phyloP scores from a whole-genome alignment of 2,888 invertebrate genomes.

The Leptothorax acervorum region DNA sequence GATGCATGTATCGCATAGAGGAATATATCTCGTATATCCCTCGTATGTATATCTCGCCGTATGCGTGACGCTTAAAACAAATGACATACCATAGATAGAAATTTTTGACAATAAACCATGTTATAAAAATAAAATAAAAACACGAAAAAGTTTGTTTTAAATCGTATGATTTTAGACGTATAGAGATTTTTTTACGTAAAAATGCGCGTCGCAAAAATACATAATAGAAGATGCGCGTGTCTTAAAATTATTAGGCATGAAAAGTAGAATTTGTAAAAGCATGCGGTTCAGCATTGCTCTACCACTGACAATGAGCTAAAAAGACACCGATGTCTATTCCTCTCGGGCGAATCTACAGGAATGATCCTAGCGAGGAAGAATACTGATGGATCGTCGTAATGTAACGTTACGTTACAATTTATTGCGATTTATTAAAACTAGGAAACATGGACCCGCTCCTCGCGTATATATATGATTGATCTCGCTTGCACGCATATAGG shows the following conservation, averaged over 20 bases:
- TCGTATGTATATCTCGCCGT: neutral
- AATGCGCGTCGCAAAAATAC: no score
- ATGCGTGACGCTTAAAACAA: neutral
- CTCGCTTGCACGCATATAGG: neutral
- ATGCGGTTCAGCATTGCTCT: constrained; percentile 46
- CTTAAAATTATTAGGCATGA: neutral
- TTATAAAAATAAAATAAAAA: neutral
- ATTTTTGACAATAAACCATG: neutral
- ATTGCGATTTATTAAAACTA: neutral
- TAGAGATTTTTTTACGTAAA: no score
- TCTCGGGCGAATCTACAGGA: constrained; percentile 23
- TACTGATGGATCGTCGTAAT: neutral
- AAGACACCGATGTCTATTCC: constrained; percentile 63
- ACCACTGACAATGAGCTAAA: constrained; percentile 76
- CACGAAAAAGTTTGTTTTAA: neutral
- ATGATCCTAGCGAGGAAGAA: neutral
- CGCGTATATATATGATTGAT: neutral
- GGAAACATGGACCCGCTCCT: neutral
- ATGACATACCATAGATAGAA: neutral
- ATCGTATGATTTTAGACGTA: neutral
- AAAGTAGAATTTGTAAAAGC: neutral
- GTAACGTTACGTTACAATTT: neutral
- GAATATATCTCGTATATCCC: no score
- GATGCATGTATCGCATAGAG: neutral
- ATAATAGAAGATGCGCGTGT: no score